Evolutionary conservation across 2,113 vertebrate species (phyloP).

Genomic region (Pseudorectes ferrugineus): DNA sequence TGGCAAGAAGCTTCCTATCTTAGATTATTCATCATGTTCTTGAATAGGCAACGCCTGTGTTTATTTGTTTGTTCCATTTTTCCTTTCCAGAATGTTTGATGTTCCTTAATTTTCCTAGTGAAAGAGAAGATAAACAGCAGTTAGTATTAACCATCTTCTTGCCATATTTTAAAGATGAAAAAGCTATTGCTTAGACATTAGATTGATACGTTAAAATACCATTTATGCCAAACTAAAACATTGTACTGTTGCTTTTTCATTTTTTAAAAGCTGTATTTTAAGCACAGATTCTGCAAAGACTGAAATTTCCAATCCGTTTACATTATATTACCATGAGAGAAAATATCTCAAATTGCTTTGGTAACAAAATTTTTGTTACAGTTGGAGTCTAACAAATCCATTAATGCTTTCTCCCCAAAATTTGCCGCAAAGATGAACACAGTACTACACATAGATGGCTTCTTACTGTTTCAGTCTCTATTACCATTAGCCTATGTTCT

Average conservation of each 20-base stretch:
- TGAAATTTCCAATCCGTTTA: rapidly evolving
- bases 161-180: not conserved
- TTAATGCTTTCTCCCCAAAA: not conserved
- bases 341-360: not conserved
- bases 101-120: not conserved
- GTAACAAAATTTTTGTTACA: not conserved
- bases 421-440: not conserved
- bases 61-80: not conserved
- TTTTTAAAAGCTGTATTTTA: not conserved
- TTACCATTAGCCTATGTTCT: not conserved
- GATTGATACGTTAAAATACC: not conserved
- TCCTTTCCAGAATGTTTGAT: not conserved
- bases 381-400: not conserved
- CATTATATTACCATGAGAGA: not conserved
- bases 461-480: not conserved
- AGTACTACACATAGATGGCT: not conserved
- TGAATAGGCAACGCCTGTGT: not conserved
- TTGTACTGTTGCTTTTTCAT: not conserved
- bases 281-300: not conserved
- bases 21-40: not conserved
- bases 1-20: not conserved
- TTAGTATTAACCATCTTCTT: not conserved
- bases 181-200: not conserved
- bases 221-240: not conserved
- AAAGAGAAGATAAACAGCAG: not conserved